phyloP scores from a whole-genome alignment of 2,113 vertebrate species.

The Loxodonta africana region DNA sequence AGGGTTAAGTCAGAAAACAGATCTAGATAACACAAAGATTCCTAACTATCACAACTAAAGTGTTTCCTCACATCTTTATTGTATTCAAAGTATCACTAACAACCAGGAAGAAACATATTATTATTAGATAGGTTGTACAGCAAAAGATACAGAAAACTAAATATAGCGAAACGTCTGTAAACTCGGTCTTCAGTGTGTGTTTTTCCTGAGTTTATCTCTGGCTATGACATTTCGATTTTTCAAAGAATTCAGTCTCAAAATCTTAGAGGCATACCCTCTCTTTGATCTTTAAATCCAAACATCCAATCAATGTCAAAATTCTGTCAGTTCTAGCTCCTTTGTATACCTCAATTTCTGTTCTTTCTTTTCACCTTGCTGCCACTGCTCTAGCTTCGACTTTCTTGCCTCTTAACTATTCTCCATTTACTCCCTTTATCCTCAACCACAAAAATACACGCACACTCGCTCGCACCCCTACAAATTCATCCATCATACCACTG shows the following conservation, averaged over 20 bases:
- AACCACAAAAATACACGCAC: neutral
- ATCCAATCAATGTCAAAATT: neutral
- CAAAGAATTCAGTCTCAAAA: neutral
- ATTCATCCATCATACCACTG: neutral
- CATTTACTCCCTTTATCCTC: neutral
- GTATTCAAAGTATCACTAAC: neutral
- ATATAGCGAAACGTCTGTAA: neutral
- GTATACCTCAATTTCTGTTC: neutral
- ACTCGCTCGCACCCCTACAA: neutral
- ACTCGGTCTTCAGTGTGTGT: neutral
- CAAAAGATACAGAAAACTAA: conserved; percentile 12
- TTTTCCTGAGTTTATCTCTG: neutral
- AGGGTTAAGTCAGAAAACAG: neutral
- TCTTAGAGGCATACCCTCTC: neutral
- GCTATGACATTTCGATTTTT: neutral
- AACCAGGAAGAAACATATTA: neutral
- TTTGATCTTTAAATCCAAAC: neutral
- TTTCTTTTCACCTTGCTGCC: neutral
- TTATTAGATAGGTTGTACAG: neutral
- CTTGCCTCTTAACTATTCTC: neutral
- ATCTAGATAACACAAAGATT: neutral
- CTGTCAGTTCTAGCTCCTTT: neutral
- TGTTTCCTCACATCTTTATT: neutral
- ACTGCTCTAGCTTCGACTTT: neutral
- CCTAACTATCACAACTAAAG: neutral